These are phyloP conservation scores for Drosophila austrosaltans DNA, from an alignment of 2,888 invertebrate genomes.

Conservation along the genomic window DNA sequence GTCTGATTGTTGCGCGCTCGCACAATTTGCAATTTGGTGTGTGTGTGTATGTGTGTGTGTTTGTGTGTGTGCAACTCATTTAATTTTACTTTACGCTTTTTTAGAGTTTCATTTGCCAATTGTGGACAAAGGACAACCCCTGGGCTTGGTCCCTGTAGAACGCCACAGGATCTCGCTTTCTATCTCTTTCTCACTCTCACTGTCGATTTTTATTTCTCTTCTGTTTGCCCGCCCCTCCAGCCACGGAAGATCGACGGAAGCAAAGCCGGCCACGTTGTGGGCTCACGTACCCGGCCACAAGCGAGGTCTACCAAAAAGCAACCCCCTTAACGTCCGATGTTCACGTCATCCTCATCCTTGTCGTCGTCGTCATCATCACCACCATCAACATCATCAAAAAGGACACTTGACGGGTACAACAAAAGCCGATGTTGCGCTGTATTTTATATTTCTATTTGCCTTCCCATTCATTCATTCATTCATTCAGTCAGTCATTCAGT, in stretches of 20 bases:
- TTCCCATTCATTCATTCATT: slow-evolving; percentile 8
- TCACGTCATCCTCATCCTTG: slow-evolving; percentile 33
- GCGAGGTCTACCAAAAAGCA: slow-evolving; percentile 80
- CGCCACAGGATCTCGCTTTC: slow-evolving; percentile 54
- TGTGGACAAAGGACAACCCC: slow-evolving; percentile 56
- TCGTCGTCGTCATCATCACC: slow-evolving; percentile 24
- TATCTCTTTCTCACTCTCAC: background rate
- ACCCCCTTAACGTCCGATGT: slow-evolving; percentile 67
- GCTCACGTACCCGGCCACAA: slow-evolving; percentile 80
- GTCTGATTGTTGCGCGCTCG: slow-evolving; percentile 60
- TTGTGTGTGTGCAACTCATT: slow-evolving; percentile 61
- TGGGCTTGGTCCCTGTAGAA: slow-evolving; percentile 47
- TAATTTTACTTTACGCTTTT: slow-evolving; percentile 67
- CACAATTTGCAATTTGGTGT: slow-evolving; percentile 66
- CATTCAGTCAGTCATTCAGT: slow-evolving; percentile 43
- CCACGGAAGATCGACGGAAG: slow-evolving; percentile 66
- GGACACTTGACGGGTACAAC: slow-evolving; percentile 76
- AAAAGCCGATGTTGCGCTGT: slow-evolving; percentile 69
- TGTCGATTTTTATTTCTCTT: background rate
- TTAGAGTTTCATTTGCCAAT: slow-evolving; percentile 72
- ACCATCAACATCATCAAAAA: slow-evolving; percentile 60
- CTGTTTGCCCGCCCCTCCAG: background rate
- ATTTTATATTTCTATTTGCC: slow-evolving; percentile 72
- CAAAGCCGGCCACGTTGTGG: slow-evolving; percentile 76
- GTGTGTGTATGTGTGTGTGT: background rate